phyloP scores from a whole-genome alignment of 2,888 invertebrate species.

The Carcina quercana region DNA sequence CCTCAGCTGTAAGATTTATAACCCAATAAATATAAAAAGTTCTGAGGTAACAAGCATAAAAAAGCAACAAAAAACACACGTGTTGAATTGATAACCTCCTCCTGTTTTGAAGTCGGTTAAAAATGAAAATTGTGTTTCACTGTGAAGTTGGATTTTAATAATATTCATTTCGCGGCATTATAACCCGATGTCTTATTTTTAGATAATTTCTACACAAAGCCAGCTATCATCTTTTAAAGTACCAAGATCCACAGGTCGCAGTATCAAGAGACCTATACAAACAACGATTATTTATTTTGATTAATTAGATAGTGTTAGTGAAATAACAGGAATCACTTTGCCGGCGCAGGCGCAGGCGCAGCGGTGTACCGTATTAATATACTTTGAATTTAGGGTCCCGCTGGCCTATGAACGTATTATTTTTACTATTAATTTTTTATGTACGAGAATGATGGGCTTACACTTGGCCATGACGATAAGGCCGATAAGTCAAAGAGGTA shows the following conservation, averaged over 20 bases:
- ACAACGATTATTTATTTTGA: constrained; percentile 34
- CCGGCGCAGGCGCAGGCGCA: constrained; percentile 17
- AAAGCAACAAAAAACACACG: no score
- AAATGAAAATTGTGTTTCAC: background rate
- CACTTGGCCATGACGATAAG: no score
- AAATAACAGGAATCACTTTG: constrained; percentile 33
- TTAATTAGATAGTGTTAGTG: constrained; percentile 30
- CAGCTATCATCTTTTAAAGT: background rate
- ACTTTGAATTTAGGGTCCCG: constrained; percentile 14
- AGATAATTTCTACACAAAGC: background rate
- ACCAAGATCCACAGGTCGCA: constrained; percentile 16
- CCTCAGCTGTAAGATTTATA: background rate
- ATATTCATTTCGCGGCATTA: background rate
- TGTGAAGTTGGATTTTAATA: background rate
- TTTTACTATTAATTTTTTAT: no score
- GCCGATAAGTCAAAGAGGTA: no score
- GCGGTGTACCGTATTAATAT: constrained; percentile 18
- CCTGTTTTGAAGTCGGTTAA: background rate
- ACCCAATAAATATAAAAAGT: background rate
- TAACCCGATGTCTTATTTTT: constrained; percentile 1
- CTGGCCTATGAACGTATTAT: no score
- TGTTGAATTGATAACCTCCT: no score
- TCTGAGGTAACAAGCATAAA: no score
- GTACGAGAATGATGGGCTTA: no score
- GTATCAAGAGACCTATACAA: constrained; percentile 11